These are phyloP conservation scores for Palythoa caribaeorum DNA, from an alignment of 92 coral and sea anemone genomes.

Conservation along the genomic window DNA sequence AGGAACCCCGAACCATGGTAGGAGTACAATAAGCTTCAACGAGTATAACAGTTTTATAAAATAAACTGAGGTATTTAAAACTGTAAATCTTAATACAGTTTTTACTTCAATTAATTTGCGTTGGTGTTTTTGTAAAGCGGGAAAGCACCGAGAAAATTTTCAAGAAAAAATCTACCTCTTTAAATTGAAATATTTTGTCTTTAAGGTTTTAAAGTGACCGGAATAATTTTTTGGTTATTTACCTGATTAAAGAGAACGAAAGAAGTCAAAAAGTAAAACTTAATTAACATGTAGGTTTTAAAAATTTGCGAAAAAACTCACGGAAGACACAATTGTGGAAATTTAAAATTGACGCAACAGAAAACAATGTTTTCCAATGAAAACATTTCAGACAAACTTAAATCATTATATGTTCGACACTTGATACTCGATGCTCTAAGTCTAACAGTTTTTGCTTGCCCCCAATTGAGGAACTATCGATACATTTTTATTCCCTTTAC, in stretches of 20 bases:
- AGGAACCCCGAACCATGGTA: not conserved
- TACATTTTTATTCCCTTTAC: too few species aligned
- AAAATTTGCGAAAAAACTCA: conserved; percentile 16
- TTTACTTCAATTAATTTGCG: not conserved
- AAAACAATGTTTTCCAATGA: conserved; percentile 8
- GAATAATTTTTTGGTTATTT: too few species aligned
- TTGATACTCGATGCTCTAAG: too few species aligned
- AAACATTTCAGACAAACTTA: not conserved
- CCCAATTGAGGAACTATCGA: too few species aligned
- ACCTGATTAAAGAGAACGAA: not conserved
- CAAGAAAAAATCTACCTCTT: not conserved
- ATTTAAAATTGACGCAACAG: conserved; percentile 19
- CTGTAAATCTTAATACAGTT: conserved; percentile 5
- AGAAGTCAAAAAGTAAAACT: not conserved
- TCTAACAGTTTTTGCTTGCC: too few species aligned
- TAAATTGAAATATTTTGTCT: not conserved
- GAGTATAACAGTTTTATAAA: not conserved
- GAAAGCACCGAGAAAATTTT: not conserved
- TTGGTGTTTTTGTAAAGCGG: not conserved
- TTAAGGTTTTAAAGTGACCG: not conserved
- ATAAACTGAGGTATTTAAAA: conserved; percentile 1
- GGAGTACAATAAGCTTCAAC: not conserved
- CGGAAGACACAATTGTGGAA: conserved; percentile 21
- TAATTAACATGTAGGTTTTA: conserved; percentile 20
- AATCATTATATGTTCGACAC: too few species aligned